A percentile compares a stretch with the other conserved stretches of the same genome.
These are phyloP conservation scores for Pampus argenteus DNA, from an alignment of 2,797 vertebrate genomes.

Conservation along the genomic window DNA sequence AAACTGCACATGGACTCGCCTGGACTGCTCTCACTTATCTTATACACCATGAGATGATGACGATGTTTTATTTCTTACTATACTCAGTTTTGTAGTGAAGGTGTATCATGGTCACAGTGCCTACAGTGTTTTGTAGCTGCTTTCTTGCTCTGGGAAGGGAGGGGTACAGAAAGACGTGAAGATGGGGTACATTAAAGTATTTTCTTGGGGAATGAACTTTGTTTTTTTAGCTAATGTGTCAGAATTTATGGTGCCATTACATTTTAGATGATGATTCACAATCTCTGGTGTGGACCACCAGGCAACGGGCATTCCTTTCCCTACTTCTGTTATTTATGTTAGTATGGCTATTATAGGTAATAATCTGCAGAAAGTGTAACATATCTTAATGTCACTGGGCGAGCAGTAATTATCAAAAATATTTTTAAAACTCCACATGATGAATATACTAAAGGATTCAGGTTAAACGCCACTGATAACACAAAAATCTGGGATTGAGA, in stretches of 20 bases:
- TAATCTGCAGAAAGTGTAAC: conserved; percentile 40
- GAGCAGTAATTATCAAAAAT: conserved; percentile 25
- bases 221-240: conserved; percentile 50
- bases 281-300: conserved; percentile 42
- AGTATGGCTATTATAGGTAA: conserved; percentile 27
- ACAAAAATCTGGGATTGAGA: neutral
- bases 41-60: conserved; percentile 39
- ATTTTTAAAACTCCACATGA: conserved; percentile 10
- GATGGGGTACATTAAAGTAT: conserved; percentile 31
- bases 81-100: conserved; percentile 69
- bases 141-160: conserved; percentile 44
- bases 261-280: conserved; percentile 43
- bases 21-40: conserved; percentile 44
- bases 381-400: conserved; percentile 14
- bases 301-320: conserved; percentile 45
- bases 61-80: conserved; percentile 50
- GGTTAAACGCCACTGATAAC: conserved; percentile 3
- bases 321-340: conserved; percentile 30
- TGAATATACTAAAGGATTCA: conserved; percentile 5
- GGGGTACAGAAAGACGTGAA: conserved; percentile 11
- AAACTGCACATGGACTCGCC: conserved; percentile 57
- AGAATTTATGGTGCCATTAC: conserved; percentile 73
- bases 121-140: conserved; percentile 77
- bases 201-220: conserved; percentile 13
- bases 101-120: conserved; percentile 77